Conservation (phyloP, 2,797 vertebrate genomes). For the Darevskia mixta region DNA sequence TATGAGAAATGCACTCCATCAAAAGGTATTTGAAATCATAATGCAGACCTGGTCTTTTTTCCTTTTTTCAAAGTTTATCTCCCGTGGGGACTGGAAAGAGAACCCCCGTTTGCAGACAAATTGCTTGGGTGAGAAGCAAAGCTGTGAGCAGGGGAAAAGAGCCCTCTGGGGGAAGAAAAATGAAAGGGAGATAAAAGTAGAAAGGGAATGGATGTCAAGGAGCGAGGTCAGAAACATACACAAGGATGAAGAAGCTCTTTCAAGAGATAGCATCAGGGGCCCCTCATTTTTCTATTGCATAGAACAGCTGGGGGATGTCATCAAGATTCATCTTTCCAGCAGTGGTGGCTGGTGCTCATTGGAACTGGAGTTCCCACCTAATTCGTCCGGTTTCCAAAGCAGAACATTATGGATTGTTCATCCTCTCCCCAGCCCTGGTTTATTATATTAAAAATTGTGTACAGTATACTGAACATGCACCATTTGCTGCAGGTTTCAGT, state of each 20-base stretch:
- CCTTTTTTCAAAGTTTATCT: background rate
- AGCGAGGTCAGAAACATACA: background rate
- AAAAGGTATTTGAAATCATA: slow-evolving; percentile 1
- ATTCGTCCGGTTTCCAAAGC: too few species aligned
- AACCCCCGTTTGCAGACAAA: background rate
- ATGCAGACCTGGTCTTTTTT: background rate
- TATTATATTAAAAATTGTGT: too few species aligned
- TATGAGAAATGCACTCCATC: background rate
- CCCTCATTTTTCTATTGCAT: background rate
- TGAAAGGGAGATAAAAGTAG: background rate
- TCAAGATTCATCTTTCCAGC: background rate
- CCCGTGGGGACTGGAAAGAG: background rate
- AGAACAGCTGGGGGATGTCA: background rate
- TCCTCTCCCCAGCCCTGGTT: too few species aligned
- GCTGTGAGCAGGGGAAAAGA: background rate
- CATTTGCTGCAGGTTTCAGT: too few species aligned
- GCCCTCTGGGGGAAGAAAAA: background rate
- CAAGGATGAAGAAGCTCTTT: background rate
- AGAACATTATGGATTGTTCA: too few species aligned
- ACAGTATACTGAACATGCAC: too few species aligned
- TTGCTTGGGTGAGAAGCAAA: background rate
- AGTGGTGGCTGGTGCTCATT: too few species aligned
- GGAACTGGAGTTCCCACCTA: too few species aligned
- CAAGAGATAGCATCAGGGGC: background rate
- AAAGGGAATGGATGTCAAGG: background rate